phyloP scores from a whole-genome alignment of 1,140 invertebrate genomes.

The Psix sp. region DNA sequence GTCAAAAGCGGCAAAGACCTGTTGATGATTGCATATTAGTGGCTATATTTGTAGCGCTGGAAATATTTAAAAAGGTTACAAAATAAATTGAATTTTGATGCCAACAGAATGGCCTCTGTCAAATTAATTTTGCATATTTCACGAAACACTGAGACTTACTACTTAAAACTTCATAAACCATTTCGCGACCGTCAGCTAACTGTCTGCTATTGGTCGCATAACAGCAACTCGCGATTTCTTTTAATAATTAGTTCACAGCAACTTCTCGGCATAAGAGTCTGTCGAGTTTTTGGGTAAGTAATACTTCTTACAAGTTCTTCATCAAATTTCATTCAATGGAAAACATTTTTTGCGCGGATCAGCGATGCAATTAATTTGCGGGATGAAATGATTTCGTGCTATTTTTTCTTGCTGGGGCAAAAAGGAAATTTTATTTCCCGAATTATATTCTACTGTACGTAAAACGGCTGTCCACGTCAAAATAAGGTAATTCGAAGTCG shows the following conservation, averaged over 20 bases:
- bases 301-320: too few species aligned
- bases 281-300: too few species aligned
- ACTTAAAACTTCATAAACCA: not conserved
- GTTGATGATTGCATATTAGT: constrained; percentile 69
- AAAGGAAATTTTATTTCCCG: not conserved
- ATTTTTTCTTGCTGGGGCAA: constrained; percentile 9
- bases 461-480: constrained; percentile 36
- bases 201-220: not conserved
- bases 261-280: not conserved
- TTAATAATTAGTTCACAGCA: not conserved
- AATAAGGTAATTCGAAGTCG: constrained; percentile 52
- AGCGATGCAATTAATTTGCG: too few species aligned
- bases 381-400: constrained; percentile 18
- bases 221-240: not conserved
- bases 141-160: not conserved
- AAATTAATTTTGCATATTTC: too few species aligned
- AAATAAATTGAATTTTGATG: too few species aligned
- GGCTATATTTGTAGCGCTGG: too few species aligned
- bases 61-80: too few species aligned
- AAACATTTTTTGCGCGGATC: too few species aligned
- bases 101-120: too few species aligned
- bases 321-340: too few species aligned
- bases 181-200: not conserved
- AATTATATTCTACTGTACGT: constrained; percentile 18
- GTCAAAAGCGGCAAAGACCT: constrained; percentile 67